Percentiles rank a stretch among this genome's conserved stretches.
These are phyloP conservation scores for Laspeyria flexula DNA, from an alignment of 2,888 invertebrate genomes.

Conservation along the genomic window DNA sequence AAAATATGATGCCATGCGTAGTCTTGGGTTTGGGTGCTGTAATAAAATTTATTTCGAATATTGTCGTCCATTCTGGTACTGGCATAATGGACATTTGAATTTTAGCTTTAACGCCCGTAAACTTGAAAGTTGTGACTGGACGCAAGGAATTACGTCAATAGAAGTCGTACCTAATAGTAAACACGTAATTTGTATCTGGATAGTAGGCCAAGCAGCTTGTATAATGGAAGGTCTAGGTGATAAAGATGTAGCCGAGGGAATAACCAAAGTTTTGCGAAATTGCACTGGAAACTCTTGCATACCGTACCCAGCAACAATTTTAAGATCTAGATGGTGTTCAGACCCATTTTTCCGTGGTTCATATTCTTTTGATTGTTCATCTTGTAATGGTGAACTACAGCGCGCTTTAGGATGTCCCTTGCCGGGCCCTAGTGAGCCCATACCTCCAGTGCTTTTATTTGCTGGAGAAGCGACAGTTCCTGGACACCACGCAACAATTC, in stretches of 20 bases:
- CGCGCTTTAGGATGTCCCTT: constrained; percentile 87
- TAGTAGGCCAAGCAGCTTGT: constrained; percentile 89
- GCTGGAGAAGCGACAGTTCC: constrained; percentile 94
- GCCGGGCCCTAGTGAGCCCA: constrained; percentile 85
- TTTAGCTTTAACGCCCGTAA: constrained; percentile 87
- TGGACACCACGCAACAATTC: constrained; percentile 90
- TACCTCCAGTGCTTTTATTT: constrained; percentile 90
- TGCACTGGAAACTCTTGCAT: constrained; percentile 87
- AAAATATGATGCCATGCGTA: constrained; percentile 89
- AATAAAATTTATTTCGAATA: constrained; percentile 93
- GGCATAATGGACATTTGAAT: constrained; percentile 88
- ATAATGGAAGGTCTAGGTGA: constrained; percentile 89
- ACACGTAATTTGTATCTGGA: constrained; percentile 89
- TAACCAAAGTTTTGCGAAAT: constrained; percentile 87
- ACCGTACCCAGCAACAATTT: constrained; percentile 88
- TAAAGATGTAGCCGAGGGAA: constrained; percentile 87
- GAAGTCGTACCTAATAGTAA: constrained; percentile 89
- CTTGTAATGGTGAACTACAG: constrained; percentile 64
- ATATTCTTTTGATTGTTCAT: constrained; percentile 86
- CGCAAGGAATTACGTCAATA: constrained; percentile 89
- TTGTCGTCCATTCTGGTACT: constrained; percentile 90
- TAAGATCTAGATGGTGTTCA: constrained; percentile 91
- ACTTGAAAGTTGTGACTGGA: constrained; percentile 87
- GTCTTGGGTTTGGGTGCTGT: constrained; percentile 90
- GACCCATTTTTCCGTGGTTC: constrained; percentile 90